Evolutionary conservation across 2,797 vertebrate species (phyloP).

Genomic region (Semotilus atromaculatus): DNA sequence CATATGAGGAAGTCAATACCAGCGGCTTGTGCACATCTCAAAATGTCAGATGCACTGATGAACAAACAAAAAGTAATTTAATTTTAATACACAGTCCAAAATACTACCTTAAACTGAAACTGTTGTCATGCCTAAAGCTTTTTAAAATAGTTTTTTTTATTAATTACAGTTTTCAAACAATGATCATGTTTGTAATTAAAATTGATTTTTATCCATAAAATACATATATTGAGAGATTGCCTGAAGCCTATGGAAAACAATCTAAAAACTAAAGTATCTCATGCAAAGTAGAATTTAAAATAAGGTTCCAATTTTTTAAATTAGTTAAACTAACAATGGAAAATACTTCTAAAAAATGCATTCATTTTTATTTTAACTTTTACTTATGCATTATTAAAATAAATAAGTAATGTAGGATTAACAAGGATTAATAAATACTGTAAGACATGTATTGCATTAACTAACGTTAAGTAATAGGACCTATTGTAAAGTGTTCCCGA

Average conservation of each 20-base stretch:
- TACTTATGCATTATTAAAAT: background rate
- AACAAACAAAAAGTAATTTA: constrained; percentile 27
- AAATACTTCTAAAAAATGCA: background rate
- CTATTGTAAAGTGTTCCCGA: background rate
- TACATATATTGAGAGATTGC: background rate
- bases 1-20: constrained; percentile 19
- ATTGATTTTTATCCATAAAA: background rate
- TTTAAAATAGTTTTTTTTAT: background rate
- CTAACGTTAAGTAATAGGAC: background rate
- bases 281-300: background rate
- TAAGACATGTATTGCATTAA: background rate
- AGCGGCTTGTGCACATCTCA: background rate
- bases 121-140: background rate
- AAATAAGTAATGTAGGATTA: background rate
- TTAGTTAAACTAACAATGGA: background rate
- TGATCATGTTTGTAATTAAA: background rate
- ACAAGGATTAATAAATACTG: background rate
- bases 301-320: background rate
- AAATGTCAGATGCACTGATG: constrained; percentile 16
- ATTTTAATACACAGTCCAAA: constrained; percentile 6
- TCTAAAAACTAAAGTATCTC: background rate
- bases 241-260: no score
- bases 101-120: background rate
- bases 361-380: background rate
- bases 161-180: background rate